phyloP scores from a whole-genome alignment of 1,140 invertebrate genomes.

The Mamestra configurata region DNA sequence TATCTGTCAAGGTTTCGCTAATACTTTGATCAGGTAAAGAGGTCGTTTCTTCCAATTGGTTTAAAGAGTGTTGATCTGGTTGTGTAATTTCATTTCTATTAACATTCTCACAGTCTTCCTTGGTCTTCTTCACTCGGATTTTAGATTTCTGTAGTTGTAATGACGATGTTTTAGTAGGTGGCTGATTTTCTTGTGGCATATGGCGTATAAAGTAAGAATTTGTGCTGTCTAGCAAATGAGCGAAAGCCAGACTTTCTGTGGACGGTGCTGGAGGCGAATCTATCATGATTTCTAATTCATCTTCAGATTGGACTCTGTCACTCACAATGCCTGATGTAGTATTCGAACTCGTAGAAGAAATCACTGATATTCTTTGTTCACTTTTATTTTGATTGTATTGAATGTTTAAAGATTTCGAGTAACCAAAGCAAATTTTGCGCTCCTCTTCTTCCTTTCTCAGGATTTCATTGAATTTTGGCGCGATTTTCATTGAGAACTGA shows the following conservation, averaged over 20 bases:
- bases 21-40: constrained; percentile 76
- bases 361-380: constrained; percentile 96
- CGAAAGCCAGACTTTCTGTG: constrained; percentile 92
- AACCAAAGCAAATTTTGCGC: constrained; percentile 89
- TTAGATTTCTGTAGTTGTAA: constrained; percentile 78
- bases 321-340: constrained; percentile 98
- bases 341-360: constrained; percentile 96
- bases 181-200: constrained; percentile 69
- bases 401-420: constrained; percentile 90
- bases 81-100: constrained; percentile 72
- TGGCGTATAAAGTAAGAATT: constrained; percentile 80
- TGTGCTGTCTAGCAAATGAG: constrained; percentile 90
- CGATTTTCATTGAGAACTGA: constrained; percentile 97
- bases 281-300: constrained; percentile 95
- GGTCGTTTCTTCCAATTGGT: constrained; percentile 70
- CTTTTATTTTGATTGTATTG: constrained; percentile 89
- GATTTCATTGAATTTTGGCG: constrained; percentile 94
- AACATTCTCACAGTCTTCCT: constrained; percentile 71
- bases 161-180: constrained; percentile 73
- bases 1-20: constrained; percentile 73
- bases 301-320: constrained; percentile 97
- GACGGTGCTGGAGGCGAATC: constrained; percentile 92
- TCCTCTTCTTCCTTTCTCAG: constrained; percentile 93
- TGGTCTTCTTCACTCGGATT: constrained; percentile 70
- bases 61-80: constrained; percentile 71